Evolutionary conservation across 2,888 invertebrate species (phyloP).

Genomic region (Geotrupes spiniger): DNA sequence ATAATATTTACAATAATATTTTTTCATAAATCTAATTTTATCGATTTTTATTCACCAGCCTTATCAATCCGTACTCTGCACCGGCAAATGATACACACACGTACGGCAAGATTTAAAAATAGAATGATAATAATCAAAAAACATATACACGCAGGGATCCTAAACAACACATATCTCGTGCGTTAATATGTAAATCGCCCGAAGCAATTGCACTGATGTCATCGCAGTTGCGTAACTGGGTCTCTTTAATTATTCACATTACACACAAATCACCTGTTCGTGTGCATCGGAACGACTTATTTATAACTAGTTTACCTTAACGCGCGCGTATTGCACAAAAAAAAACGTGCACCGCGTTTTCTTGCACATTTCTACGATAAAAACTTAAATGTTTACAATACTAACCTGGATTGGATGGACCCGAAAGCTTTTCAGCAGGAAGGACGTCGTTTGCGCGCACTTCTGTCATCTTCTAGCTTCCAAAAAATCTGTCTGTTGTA

Average conservation of each 20-base stretch:
- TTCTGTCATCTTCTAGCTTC: conserved; percentile 31
- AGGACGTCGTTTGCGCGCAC: conserved; percentile 31
- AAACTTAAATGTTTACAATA: background rate
- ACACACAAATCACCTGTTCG: background rate
- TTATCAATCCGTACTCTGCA: too few relatives aligned
- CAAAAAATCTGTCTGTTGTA: background rate
- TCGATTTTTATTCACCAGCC: too few relatives aligned
- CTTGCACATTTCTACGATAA: too few relatives aligned
- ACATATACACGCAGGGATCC: background rate
- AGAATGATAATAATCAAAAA: conserved; percentile 2
- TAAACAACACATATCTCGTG: background rate
- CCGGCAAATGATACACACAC: too few relatives aligned
- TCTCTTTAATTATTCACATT: conserved; percentile 2
- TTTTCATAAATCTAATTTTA: too few relatives aligned
- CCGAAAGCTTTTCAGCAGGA: conserved; percentile 49
- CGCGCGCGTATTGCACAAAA: too few relatives aligned
- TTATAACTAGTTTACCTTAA: background rate
- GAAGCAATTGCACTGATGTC: background rate
- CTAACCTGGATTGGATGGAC: conserved; percentile 17
- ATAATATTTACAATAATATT: too few relatives aligned
- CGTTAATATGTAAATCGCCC: conserved; percentile 1
- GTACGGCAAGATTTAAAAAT: background rate
- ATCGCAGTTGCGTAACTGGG: conserved; percentile 3
- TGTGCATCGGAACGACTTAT: background rate
- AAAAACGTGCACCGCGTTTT: too few relatives aligned